Base-by-base conservation (phyloP, 2,797 vertebrate genomes). In the Falco berigora region DNA sequence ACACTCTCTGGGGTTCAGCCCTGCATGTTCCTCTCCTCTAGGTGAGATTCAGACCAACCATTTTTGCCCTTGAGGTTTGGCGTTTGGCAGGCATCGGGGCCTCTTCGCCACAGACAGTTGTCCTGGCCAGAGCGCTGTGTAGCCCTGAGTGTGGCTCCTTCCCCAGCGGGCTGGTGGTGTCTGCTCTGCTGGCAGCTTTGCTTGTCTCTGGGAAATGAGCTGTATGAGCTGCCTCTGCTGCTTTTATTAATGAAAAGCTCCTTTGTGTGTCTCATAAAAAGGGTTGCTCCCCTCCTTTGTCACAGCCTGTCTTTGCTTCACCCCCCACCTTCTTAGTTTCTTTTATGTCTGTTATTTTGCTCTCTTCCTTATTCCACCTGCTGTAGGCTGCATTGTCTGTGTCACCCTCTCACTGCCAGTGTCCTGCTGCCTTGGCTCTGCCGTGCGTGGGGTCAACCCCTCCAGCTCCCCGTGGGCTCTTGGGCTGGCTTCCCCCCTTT, bases 231-330 rank as follows among this genome's bases (percentile, higher is more conserved):
- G 58, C 72, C 63, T 87, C 64, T 0, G 0, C 64, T 55, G 88
- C 77, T 87, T 85, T 85, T 68, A 53, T 79, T 86, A 49, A 95
- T 93, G 94, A 96, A 97, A 96, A 91, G 86, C 91, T 92, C 64
- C 92, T 91, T 94, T 96, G 92, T 93, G 61, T 50, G n/a, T 50
- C 81, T 92, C 61, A 56, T 63, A n/a, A 73, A 86, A 83, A 78
- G 71, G 52, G 18, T 42, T 82, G 55, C 53, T 91, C 53, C 20
- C 14, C 12, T 92, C 36, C 71, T 88, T 84, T 94, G 83, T 47
- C 3, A 2, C 66, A 81, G 69, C 38, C 50, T 63, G 6, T 52
- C 20, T 88, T 52, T 24, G 3, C 8, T 4, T 19, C 27, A 47
- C 28, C 28, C n/a, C 30, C 36, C 42, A 34, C 46, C 81, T 90